Base-by-base conservation (phyloP, 2,888 invertebrate genomes). In the Xestia sexstrigata region DNA sequence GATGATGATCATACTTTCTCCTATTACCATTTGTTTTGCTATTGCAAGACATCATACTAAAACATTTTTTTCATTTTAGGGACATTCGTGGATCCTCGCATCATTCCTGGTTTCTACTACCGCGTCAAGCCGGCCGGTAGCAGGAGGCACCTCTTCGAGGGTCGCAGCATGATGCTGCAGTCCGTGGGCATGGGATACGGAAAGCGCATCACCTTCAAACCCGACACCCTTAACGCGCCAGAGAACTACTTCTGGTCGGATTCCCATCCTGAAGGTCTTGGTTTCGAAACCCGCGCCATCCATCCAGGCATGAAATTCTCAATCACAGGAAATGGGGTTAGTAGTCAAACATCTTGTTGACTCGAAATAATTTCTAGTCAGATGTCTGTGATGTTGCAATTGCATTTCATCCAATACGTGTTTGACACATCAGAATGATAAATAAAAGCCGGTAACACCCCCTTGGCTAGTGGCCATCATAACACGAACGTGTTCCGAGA, bases 171-270 rank as follows among this genome's bases (percentile, higher is more conserved):
- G 76, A 94, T 97, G 70, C 95, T 98, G 58, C 95, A 97, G 78
- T 97, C 97, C 63, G 96, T 98, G 82, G 98, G 98, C 17, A 97
- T 98, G 96, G 98, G 98, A 30, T 98, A 98, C 89, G 98, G 98
- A 47, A 98, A 98, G 91, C 97, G 98, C 70, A 96, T 98, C 78
- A 98, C 98, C 2, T 98, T 98, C 94, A 97, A 97, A 87, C 97
- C 98, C 0, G 97, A 98, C 84, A 97, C 97, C 5, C 93, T 97
- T 35, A 95, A 97, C 74, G 93, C 95, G 26, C 97, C 97, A 6
- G 97, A 97, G 85, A 98, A 98, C 93, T 98, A 97, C 92, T 97
- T 98, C 94, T 98, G 98, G 98, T 98, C 98, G 42, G 98, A 98
- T 93, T 98, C 97, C 62, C 97, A 98, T 87, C 97, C 98, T 8